A percentile compares a stretch with the other conserved stretches of the same genome.
Evolutionary conservation across 2,888 invertebrate genomes (phyloP).

Genomic region (Philopedon plagiatum): DNA sequence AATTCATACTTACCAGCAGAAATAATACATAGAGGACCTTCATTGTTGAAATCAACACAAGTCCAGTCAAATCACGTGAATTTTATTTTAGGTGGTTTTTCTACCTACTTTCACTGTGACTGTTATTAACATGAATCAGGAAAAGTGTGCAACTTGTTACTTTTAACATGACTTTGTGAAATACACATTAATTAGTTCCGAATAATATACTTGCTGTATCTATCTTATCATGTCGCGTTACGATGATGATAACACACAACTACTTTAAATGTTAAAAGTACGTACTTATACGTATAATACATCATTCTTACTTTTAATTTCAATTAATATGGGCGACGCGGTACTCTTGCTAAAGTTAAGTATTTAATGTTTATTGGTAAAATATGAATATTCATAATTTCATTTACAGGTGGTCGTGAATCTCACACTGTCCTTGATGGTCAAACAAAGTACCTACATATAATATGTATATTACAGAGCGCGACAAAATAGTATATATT

Average conservation of each 20-base stretch:
- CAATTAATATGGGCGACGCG: neutral
- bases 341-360: neutral
- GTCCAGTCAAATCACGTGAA: neutral
- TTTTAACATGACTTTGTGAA: neutral
- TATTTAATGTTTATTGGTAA: neutral
- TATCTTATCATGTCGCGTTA: constrained; percentile 8
- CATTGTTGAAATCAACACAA: constrained; percentile 17
- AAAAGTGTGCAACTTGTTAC: neutral
- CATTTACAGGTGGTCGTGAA: neutral
- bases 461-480: neutral
- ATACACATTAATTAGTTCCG: neutral
- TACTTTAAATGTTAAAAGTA: neutral
- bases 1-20: constrained; percentile 34
- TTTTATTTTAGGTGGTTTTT: neutral
- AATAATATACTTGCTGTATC: neutral
- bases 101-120: neutral
- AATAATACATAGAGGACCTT: constrained; percentile 35
- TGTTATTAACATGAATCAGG: neutral
- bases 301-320: neutral
- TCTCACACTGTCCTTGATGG: no score
- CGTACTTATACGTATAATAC: no score
- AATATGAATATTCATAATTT: neutral
- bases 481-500: neutral
- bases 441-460: neutral
- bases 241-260: neutral